phyloP scores from a whole-genome alignment of 53 echinoderm and acorn worm genomes.

The Astropecten irregularis region DNA sequence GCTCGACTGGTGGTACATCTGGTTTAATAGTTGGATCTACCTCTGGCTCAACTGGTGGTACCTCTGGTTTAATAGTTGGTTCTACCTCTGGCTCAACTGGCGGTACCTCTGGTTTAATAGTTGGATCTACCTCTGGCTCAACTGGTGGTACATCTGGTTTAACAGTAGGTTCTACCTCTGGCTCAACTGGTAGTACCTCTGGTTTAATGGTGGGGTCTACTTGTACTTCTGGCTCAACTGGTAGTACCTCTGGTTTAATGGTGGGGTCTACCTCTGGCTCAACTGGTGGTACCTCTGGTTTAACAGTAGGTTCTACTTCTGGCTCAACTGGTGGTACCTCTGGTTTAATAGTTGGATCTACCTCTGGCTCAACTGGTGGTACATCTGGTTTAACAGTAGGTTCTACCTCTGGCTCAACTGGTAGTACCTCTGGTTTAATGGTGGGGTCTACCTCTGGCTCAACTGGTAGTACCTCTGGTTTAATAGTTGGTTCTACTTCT shows the following conservation, averaged over 20 bases:
- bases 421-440: neutral
- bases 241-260: neutral
- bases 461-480: neutral
- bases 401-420: neutral
- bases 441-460: neutral
- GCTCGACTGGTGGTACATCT: neutral
- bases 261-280: neutral
- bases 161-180: neutral
- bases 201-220: neutral
- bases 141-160: neutral
- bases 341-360: too few relatives aligned
- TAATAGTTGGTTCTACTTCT: neutral
- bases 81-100: neutral
- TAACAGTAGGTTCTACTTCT: neutral
- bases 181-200: neutral
- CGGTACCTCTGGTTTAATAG: neutral
- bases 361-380: conserved; percentile 8
- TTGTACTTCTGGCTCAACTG: neutral
- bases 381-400: neutral
- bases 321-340: too few relatives aligned
- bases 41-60: neutral
- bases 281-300: neutral
- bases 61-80: neutral
- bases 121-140: neutral
- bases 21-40: neutral